These are phyloP conservation scores for Apolygus lucorum DNA, from an alignment of 1,140 invertebrate genomes.

Conservation along the genomic window DNA sequence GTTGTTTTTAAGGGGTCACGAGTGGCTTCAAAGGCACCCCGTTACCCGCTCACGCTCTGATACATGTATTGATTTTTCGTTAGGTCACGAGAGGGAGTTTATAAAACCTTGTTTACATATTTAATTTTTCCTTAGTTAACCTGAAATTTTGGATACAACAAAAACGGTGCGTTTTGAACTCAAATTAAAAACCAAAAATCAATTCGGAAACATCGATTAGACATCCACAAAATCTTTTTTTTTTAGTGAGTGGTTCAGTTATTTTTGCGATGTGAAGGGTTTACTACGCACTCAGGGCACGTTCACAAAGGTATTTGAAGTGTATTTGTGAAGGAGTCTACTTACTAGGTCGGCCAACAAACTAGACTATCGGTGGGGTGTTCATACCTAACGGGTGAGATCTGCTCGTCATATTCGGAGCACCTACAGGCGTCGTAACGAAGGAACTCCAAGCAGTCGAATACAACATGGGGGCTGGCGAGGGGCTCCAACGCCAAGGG, in stretches of 20 bases:
- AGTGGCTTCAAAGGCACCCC: not conserved
- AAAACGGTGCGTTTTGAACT: not conserved
- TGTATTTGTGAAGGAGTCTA: not conserved
- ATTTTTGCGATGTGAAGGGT: not conserved
- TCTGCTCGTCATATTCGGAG: constrained; percentile 3
- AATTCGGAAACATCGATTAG: not conserved
- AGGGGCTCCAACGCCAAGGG: not conserved
- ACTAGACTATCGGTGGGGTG: not conserved
- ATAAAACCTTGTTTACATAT: not conserved
- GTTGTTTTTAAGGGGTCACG: not conserved
- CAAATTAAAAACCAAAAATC: not conserved
- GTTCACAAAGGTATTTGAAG: not conserved
- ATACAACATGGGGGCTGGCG: not conserved
- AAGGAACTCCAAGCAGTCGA: not conserved
- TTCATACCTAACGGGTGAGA: not conserved
- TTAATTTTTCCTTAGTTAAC: not conserved
- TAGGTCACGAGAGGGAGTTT: not conserved
- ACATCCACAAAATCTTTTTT: not conserved
- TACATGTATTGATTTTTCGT: not conserved
- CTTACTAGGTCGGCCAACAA: not conserved
- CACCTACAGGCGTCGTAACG: not conserved
- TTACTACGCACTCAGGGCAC: not conserved
- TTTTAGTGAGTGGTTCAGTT: not conserved
- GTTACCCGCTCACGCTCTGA: not conserved
- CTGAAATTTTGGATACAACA: not conserved